These are phyloP conservation scores for Sebastiscus tertius DNA, from an alignment of 2,797 vertebrate genomes.

Conservation along the genomic window DNA sequence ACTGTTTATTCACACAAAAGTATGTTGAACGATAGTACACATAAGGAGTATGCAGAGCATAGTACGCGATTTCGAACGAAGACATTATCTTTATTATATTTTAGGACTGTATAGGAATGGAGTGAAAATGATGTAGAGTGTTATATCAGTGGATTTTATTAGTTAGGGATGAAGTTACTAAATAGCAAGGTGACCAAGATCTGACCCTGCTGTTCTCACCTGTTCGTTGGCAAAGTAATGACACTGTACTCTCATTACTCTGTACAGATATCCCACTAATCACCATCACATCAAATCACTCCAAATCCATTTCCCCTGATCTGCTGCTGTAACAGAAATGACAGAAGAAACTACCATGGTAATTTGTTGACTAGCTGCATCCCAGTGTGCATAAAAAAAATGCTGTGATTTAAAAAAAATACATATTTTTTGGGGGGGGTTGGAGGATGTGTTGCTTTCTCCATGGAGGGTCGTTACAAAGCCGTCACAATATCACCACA, in stretches of 20 bases:
- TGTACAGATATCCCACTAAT: conserved; percentile 21
- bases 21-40: too few relatives aligned
- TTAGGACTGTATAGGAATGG: neutral
- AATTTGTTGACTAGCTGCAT: neutral
- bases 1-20: too few relatives aligned
- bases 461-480: neutral
- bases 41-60: too few relatives aligned
- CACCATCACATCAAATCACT: conserved; percentile 25
- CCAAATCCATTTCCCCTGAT: conserved; percentile 14
- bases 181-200: neutral
- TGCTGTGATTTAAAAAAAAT: neutral
- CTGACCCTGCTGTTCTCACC: conserved; percentile 4
- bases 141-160: neutral
- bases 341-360: neutral
- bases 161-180: neutral
- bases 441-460: neutral
- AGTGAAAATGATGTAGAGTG: neutral
- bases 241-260: neutral
- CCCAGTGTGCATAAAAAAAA: neutral
- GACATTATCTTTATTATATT: neutral
- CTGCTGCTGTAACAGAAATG: conserved; percentile 4
- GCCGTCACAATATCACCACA: neutral
- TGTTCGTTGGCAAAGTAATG: conserved; percentile 2
- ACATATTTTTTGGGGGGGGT: too few relatives aligned
- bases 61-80: too few relatives aligned